Percentiles rank a stretch among this genome's conserved stretches.
phyloP scores from a whole-genome alignment of 2,113 vertebrate genomes.

The Myiozetetes cayanensis region DNA sequence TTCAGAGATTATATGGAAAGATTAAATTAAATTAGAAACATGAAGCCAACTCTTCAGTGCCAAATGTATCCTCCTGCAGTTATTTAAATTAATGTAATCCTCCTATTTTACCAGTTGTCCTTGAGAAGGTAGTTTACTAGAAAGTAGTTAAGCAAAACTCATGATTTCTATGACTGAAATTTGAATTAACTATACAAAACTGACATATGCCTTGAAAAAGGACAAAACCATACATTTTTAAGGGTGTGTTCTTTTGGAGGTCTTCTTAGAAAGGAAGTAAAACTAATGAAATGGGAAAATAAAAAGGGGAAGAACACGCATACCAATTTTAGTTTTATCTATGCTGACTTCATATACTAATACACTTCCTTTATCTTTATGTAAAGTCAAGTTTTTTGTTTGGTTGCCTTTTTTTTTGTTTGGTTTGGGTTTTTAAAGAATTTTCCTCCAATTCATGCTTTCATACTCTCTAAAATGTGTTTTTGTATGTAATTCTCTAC shows the following conservation, averaged over 20 bases:
- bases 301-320: background rate
- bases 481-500: background rate
- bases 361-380: background rate
- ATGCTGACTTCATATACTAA: background rate
- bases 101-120: background rate
- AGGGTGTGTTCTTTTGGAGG: fast-evolving
- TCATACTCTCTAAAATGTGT: background rate
- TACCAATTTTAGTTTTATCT: background rate
- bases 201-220: background rate
- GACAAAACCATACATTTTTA: background rate
- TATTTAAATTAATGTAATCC: background rate
- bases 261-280: background rate
- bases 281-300: background rate
- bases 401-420: background rate
- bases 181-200: background rate
- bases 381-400: background rate
- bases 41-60: background rate
- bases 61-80: background rate
- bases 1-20: background rate
- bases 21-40: background rate
- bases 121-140: background rate
- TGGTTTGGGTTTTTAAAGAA: background rate
- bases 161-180: background rate
- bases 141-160: background rate
- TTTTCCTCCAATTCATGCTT: background rate